Evolutionary conservation across 2,888 invertebrate genomes (phyloP).

Genomic region (Odontothrips loti): DNA sequence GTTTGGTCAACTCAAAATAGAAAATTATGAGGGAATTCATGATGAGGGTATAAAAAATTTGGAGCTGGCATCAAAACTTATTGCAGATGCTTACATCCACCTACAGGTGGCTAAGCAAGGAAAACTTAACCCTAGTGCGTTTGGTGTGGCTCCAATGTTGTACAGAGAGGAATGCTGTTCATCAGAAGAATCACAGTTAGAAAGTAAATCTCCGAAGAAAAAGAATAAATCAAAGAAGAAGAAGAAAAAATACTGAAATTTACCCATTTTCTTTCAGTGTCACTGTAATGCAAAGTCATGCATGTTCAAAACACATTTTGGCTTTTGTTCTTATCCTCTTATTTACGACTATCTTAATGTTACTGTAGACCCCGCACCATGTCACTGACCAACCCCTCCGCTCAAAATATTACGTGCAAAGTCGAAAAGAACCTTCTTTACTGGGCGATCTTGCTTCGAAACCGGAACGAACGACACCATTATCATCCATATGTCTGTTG

Average conservation of each 20-base stretch:
- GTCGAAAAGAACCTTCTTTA: too few species aligned
- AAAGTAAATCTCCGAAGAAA: neutral
- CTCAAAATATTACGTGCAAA: too few species aligned
- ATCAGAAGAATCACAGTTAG: neutral
- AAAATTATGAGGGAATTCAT: neutral
- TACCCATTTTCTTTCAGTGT: too few species aligned
- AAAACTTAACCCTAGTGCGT: neutral
- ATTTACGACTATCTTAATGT: too few species aligned
- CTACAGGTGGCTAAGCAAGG: neutral
- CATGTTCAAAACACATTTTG: too few species aligned
- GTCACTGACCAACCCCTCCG: too few species aligned
- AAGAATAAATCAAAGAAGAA: neutral
- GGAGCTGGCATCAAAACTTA: neutral
- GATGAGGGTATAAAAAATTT: neutral
- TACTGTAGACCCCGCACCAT: too few species aligned
- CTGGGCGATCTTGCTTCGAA: too few species aligned
- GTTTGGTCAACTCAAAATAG: neutral
- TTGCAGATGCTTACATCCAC: neutral
- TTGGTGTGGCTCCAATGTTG: neutral
- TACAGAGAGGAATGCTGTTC: neutral
- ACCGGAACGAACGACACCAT: too few species aligned
- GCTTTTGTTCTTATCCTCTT: too few species aligned
- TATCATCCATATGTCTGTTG: too few species aligned
- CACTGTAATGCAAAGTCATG: too few species aligned
- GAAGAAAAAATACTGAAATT: neutral